Evolutionary conservation across 2,888 invertebrate species (phyloP).

Genomic region (Lepidocyrtoides sp.): DNA sequence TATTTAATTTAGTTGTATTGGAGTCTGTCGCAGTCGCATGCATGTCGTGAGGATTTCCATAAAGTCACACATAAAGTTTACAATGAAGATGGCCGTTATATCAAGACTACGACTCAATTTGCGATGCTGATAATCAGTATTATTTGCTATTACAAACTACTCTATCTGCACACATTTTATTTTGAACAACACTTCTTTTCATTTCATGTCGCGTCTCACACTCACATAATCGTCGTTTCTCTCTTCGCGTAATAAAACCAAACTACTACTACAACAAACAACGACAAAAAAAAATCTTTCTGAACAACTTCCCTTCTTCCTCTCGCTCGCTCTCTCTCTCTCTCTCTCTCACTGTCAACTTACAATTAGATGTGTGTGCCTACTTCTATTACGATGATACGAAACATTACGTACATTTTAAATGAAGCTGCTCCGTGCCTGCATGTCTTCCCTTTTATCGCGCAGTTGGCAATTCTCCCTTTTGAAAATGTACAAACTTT

Average conservation of each 20-base stretch:
- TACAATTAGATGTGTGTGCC: not conserved
- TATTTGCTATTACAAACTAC: slow-evolving; percentile 16
- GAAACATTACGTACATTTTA: too few species aligned
- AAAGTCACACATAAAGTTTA: too few species aligned
- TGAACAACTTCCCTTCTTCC: not conserved
- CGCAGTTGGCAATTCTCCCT: slow-evolving; percentile 6
- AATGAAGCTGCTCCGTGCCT: too few species aligned
- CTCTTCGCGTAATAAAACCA: not conserved
- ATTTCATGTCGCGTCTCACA: not conserved
- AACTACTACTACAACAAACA: too few species aligned
- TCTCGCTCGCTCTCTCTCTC: not conserved
- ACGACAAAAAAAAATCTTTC: not conserved
- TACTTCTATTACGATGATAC: not conserved
- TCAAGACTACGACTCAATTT: not conserved
- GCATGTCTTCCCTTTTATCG: not conserved
- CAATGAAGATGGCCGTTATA: not conserved
- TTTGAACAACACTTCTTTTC: not conserved
- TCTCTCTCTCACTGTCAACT: not conserved
- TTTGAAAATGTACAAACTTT: not conserved
- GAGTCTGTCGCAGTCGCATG: too few species aligned
- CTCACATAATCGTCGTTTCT: not conserved
- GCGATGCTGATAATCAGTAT: not conserved
- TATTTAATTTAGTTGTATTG: too few species aligned
- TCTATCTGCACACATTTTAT: not conserved
- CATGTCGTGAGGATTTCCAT: too few species aligned